These are phyloP conservation scores for Stictocephala bisonia DNA, from an alignment of 2,888 invertebrate genomes.

Conservation along the genomic window DNA sequence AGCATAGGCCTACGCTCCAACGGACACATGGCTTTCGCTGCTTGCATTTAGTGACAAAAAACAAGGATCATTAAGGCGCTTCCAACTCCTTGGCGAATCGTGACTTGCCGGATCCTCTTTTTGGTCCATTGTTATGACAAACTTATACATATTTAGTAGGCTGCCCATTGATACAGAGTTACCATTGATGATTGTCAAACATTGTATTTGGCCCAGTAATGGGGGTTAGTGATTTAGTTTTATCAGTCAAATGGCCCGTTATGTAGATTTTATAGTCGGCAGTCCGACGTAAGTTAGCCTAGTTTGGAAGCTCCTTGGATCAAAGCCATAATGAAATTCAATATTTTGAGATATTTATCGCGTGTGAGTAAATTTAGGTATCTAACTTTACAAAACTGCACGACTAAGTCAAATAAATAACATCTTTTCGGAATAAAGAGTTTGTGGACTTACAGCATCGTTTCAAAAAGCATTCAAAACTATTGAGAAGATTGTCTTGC, in stretches of 20 bases:
- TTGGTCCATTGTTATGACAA: conserved; percentile 38
- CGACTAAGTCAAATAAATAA: no score
- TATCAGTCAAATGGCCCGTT: neutral
- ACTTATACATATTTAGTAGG: conserved; percentile 33
- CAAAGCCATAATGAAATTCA: no score
- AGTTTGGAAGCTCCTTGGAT: no score
- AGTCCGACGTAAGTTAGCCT: no score
- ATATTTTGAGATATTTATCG: no score
- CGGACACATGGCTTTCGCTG: conserved; percentile 42
- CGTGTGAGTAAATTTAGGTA: no score
- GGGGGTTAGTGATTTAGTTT: neutral
- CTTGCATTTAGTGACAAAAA: conserved; percentile 40
- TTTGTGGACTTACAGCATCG: no score
- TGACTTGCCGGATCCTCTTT: conserved; percentile 24
- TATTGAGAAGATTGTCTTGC: no score
- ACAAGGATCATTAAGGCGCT: conserved; percentile 40
- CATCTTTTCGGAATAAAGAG: no score
- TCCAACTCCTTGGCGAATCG: conserved; percentile 40
- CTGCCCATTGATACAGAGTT: conserved; percentile 36
- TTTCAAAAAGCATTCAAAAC: no score
- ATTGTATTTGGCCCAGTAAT: conserved; percentile 27
- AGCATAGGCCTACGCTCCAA: conserved; percentile 41
- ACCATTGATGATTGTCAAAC: conserved; percentile 35
- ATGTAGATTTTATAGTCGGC: neutral
- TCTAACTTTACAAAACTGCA: no score